These are phyloP conservation scores for Panagrolaimus sp. DNA, from an alignment of 1,140 invertebrate species.

Conservation along the genomic window DNA sequence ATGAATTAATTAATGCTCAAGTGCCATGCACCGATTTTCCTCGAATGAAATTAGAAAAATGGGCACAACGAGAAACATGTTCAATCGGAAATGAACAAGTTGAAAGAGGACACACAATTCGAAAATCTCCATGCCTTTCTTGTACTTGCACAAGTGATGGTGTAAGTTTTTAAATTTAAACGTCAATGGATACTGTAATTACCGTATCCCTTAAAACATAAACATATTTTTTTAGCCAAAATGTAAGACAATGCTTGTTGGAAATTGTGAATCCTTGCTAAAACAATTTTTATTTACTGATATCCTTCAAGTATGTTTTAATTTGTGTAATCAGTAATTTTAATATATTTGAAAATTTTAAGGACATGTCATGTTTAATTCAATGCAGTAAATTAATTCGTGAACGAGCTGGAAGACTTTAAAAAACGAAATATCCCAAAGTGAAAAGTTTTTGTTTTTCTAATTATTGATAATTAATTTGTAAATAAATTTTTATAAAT, in stretches of 20 bases:
- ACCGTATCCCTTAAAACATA: constrained; percentile 5
- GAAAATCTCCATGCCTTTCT: constrained; percentile 66
- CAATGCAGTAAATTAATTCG: constrained; percentile 33
- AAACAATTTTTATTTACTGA: constrained; percentile 54
- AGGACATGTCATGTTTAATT: constrained; percentile 54
- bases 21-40: constrained; percentile 54
- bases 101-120: constrained; percentile 62
- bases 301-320: constrained; percentile 46
- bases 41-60: constrained; percentile 44
- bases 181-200: constrained; percentile 5
- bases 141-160: constrained; percentile 68
- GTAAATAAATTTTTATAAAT: too few relatives aligned
- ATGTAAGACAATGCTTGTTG: constrained; percentile 40
- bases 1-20: constrained; percentile 54
- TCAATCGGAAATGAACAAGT: constrained; percentile 59
- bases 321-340: constrained; percentile 11
- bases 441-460: too few relatives aligned
- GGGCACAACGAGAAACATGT: constrained; percentile 53
- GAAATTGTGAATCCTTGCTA: constrained; percentile 51
- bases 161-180: constrained; percentile 32
- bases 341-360: constrained; percentile 29
- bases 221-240: constrained; percentile 43
- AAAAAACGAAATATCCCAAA: too few relatives aligned
- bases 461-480: too few relatives aligned
- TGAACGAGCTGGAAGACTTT: constrained; percentile 7